Evolutionary conservation across 35 echinoderm and acorn worm species (phyloP).

Genomic region (Nesometra sesokonis): DNA sequence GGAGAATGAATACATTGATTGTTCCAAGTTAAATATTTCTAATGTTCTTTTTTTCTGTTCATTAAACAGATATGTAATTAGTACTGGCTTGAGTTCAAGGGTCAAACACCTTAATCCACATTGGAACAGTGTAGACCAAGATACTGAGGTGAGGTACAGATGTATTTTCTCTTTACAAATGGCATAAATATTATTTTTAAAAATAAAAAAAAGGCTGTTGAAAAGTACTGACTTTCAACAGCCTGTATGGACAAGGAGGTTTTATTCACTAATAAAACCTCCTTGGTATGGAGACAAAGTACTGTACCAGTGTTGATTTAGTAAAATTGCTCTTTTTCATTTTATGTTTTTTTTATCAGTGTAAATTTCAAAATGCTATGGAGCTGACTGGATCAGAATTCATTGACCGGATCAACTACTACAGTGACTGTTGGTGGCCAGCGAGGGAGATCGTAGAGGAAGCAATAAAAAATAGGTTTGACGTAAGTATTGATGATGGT

Average conservation of each 20-base stretch:
- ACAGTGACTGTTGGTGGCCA: conserved; percentile 76
- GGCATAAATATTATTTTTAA: no score
- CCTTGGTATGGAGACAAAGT: no score
- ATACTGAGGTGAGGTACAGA: conserved; percentile 51
- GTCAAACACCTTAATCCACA: conserved; percentile 68
- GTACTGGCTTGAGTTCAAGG: conserved; percentile 64
- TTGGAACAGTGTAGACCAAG: conserved; percentile 49
- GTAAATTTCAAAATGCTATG: conserved; percentile 71
- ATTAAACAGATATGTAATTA: conserved; percentile 47
- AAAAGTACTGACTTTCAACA: no score
- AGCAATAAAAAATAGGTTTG: conserved; percentile 43
- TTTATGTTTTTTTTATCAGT: conserved; percentile 30
- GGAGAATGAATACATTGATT: no score
- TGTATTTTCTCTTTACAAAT: no score
- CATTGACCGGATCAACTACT: conserved; percentile 47
- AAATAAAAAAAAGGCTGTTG: no score
- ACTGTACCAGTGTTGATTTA: no score
- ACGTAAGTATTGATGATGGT: conserved; percentile 18
- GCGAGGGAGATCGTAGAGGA: conserved; percentile 70
- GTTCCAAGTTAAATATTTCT: neutral
- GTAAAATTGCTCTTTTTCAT: neutral
- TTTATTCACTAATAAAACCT: no score
- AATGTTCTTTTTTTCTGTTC: neutral
- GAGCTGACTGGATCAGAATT: conserved; percentile 62
- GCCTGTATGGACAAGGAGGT: no score